Evolutionary conservation across 37 sponge, comb jelly and placozoan species (phyloP).

Genomic region (Ianthella basta): DNA sequence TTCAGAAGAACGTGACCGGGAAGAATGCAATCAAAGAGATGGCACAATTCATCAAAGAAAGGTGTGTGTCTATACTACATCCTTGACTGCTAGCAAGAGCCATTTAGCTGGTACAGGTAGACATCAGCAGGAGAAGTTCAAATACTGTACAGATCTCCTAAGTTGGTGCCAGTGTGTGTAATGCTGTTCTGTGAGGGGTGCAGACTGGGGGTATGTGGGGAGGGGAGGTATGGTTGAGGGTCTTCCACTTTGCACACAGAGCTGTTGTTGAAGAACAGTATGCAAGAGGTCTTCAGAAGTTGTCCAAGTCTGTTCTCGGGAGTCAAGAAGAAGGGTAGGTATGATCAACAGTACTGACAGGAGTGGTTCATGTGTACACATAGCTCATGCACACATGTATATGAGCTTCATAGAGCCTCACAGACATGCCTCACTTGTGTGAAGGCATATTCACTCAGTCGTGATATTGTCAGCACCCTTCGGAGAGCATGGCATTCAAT

Average conservation of each 20-base stretch:
- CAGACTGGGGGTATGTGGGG: no score
- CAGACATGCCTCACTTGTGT: not conserved
- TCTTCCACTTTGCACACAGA: no score
- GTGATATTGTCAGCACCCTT: conserved; percentile 46
- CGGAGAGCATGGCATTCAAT: conserved; percentile 67
- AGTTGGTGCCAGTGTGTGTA: no score
- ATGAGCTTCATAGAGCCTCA: not conserved
- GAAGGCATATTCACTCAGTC: not conserved
- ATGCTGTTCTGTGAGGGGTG: no score
- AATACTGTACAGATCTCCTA: no score
- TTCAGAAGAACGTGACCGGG: conserved; percentile 65
- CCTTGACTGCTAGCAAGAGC: no score
- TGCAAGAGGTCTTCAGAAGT: conserved; percentile 55
- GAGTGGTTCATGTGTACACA: conserved; percentile 4
- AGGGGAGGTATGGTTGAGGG: no score
- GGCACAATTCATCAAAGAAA: conserved; percentile 74
- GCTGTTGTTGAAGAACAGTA: no score
- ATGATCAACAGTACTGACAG: not conserved
- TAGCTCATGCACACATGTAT: not conserved
- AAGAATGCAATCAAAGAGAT: conserved; percentile 75
- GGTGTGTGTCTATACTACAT: conserved; percentile 36
- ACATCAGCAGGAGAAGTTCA: no score
- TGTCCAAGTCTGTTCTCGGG: conserved; percentile 73
- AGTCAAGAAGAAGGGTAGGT: conserved; percentile 79
- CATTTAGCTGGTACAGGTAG: no score